Evolutionary conservation across 2,888 invertebrate species (phyloP).

Genomic region (Junonia oenone): DNA sequence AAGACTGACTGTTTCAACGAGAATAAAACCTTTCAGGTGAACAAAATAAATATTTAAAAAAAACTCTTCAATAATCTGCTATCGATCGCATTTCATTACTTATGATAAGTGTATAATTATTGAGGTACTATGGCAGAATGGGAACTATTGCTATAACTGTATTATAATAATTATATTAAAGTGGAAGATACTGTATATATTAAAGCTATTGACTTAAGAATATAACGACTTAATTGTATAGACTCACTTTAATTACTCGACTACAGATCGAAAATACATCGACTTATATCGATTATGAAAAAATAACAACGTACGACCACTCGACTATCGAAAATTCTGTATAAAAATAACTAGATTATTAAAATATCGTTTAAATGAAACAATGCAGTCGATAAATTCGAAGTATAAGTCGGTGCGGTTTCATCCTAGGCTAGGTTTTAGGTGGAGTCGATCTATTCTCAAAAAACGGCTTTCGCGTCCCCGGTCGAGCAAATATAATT

Average conservation of each 20-base stretch:
- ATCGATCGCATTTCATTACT: conserved; percentile 25
- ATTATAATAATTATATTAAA: conserved; percentile 55
- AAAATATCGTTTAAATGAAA: conserved; percentile 32
- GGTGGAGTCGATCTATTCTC: conserved; percentile 58
- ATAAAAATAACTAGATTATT: conserved; percentile 32
- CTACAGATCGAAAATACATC: conserved; percentile 39
- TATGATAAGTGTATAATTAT: conserved; percentile 49
- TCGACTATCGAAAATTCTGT: conserved; percentile 26
- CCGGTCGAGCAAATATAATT: conserved; percentile 63
- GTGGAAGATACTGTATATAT: conserved; percentile 76
- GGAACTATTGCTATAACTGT: conserved; percentile 69
- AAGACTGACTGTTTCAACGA: neutral
- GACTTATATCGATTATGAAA: conserved; percentile 34
- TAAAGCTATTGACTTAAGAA: conserved; percentile 73
- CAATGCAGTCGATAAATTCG: conserved; percentile 27
- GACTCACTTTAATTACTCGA: conserved; percentile 22
- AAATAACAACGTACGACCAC: conserved; percentile 30
- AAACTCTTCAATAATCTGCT: conserved; percentile 26
- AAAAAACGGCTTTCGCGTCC: conserved; percentile 44
- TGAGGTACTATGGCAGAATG: conserved; percentile 74
- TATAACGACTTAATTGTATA: conserved; percentile 54
- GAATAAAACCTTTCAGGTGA: conserved; percentile 3
- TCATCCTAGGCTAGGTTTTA: conserved; percentile 32
- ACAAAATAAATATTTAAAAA: neutral
- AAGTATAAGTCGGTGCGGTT: conserved; percentile 34